These are phyloP conservation scores for Daboia siamensis DNA, from an alignment of 2,113 vertebrate genomes.

Conservation along the genomic window DNA sequence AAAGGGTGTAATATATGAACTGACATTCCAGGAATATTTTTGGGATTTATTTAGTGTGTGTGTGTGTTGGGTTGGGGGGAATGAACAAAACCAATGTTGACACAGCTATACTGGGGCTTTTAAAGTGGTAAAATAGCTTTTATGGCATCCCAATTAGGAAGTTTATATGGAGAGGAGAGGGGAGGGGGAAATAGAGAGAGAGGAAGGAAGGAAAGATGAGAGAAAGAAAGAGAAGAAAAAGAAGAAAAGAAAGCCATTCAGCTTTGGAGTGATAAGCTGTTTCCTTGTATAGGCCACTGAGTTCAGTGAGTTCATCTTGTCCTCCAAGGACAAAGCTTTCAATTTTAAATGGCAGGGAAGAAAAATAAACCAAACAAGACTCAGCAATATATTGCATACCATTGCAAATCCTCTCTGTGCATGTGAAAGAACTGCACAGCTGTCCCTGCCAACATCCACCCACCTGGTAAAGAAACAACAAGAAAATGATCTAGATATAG, in stretches of 20 bases:
- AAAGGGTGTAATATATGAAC: not conserved
- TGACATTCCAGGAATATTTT: not conserved
- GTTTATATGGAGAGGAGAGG: conserved; percentile 26
- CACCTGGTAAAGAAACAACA: conserved; percentile 8
- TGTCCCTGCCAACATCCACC: conserved; percentile 26
- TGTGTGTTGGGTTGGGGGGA: not conserved
- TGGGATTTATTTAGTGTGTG: not conserved
- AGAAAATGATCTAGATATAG: conserved; percentile 24
- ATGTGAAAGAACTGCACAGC: conserved; percentile 41
- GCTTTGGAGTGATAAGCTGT: conserved; percentile 21
- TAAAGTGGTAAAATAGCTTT: not conserved
- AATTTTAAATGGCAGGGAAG: conserved; percentile 49
- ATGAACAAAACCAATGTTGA: not conserved
- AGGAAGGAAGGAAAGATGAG: too few species aligned
- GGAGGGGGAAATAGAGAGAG: not conserved
- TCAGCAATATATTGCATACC: conserved; percentile 16
- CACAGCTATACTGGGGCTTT: not conserved
- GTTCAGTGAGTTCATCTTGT: conserved; percentile 47
- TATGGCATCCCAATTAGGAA: not conserved
- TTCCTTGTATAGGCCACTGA: conserved; percentile 45
- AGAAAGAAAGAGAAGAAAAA: not conserved
- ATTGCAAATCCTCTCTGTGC: conserved; percentile 45
- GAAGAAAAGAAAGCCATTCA: not conserved
- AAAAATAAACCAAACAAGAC: conserved; percentile 21
- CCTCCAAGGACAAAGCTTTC: conserved; percentile 39